These are phyloP conservation scores for Monochamus alternatus DNA, from an alignment of 2,888 invertebrate genomes.

Conservation along the genomic window DNA sequence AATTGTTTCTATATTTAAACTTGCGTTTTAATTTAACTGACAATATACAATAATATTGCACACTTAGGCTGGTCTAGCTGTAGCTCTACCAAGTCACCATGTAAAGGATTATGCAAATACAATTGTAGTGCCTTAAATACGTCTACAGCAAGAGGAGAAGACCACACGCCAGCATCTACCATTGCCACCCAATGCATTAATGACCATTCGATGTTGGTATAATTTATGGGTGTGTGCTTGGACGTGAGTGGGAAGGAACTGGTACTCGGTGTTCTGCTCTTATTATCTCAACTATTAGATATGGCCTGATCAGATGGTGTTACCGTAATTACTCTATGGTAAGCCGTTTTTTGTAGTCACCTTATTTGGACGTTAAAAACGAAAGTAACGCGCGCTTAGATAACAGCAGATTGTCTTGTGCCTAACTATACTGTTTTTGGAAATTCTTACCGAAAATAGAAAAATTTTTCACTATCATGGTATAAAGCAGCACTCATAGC, in stretches of 20 bases:
- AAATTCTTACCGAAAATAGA: no score
- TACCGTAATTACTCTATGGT: conserved; percentile 47
- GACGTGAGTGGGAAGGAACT: conserved; percentile 66
- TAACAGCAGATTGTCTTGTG: conserved; percentile 10
- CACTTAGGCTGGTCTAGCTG: background rate
- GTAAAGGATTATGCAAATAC: conserved; percentile 21
- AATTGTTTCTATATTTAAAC: no score
- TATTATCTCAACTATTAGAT: conserved; percentile 69
- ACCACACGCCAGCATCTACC: conserved; percentile 58
- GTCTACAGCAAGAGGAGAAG: conserved; percentile 42
- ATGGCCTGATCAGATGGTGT: conserved; percentile 55
- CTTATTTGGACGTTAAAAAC: conserved; percentile 32
- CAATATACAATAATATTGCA: background rate
- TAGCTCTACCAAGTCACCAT: conserved; percentile 8
- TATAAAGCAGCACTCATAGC: no score
- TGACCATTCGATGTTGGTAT: conserved; percentile 70
- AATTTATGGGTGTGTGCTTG: conserved; percentile 67
- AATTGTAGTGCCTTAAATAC: background rate
- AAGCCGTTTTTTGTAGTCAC: conserved; percentile 28
- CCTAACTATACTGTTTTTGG: background rate
- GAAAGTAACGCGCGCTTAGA: conserved; percentile 27
- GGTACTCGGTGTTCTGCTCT: conserved; percentile 61
- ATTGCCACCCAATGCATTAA: conserved; percentile 69
- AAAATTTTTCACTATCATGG: no score
- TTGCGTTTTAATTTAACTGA: no score